A percentile compares a stretch with the other conserved stretches of the same genome.
Evolutionary conservation across 2,888 invertebrate genomes (phyloP).

Genomic region (Agapostemon virescens): DNA sequence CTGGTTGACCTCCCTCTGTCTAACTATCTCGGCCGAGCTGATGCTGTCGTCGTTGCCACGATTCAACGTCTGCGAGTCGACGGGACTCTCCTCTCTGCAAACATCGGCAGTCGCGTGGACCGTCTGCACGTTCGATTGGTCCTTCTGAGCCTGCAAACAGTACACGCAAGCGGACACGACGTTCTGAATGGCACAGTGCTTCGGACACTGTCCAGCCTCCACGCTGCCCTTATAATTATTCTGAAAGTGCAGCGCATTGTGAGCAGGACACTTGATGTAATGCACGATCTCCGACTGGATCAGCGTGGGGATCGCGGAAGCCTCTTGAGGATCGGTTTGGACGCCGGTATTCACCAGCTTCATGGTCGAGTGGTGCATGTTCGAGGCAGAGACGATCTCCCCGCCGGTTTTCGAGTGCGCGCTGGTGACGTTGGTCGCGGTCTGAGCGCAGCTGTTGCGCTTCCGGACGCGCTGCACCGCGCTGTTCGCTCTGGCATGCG

Average conservation of each 20-base stretch:
- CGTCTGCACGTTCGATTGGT: constrained; percentile 30
- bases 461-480: constrained; percentile 67
- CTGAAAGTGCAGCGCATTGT: constrained; percentile 48
- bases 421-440: constrained; percentile 65
- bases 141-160: constrained; percentile 51
- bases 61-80: constrained; percentile 32
- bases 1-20: constrained; percentile 31
- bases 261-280: constrained; percentile 55
- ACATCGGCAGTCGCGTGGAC: constrained; percentile 15
- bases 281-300: constrained; percentile 54
- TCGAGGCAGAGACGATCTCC: constrained; percentile 70
- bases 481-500: constrained; percentile 37
- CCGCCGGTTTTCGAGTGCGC: constrained; percentile 75
- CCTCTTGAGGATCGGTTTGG: constrained; percentile 53
- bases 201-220: constrained; percentile 47
- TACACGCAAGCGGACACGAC: constrained; percentile 36
- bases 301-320: constrained; percentile 30
- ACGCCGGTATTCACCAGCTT: constrained; percentile 55
- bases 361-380: constrained; percentile 21
- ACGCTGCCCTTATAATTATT: constrained; percentile 45
- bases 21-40: constrained; percentile 28
- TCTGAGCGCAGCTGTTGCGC: constrained; percentile 77
- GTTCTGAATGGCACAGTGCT: constrained; percentile 44
- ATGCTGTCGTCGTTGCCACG: constrained; percentile 29
- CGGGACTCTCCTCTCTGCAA: constrained; percentile 24